Base-by-base conservation (phyloP, 2,113 vertebrate species). In the Machaerirhynchus nigripectus region DNA sequence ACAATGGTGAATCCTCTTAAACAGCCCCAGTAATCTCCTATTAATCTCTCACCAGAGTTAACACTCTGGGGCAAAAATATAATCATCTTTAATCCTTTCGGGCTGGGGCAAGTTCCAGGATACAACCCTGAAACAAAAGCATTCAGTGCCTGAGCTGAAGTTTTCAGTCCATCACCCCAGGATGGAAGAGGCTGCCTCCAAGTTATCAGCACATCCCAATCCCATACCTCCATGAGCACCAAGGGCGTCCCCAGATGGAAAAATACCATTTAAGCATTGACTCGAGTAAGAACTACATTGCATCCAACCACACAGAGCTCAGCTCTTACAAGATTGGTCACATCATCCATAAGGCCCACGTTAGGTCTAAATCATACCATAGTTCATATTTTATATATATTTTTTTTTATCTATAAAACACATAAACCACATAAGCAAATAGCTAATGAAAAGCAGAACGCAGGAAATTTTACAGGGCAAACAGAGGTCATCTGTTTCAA, bases 1-100 rank as follows among this genome's bases (percentile, higher is more conserved):
- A 83, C 49, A 85, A n/a, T 1, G 18, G 15, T 26, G 74, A 96
- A 93, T 93, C 86, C 89, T 95, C 95, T 96, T 79, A 86, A 88
- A 90, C n/a, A 78, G 68, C 81, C 74, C 63, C 55, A 88, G 37
- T 75, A 96, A 95, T 79, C 86, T 84, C 40, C 35, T 56, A 31
- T 33, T 95, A 73, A 95, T 93, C 92, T 91, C 87, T 67, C 67
- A 91, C 9, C 44, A 88, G 35, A 85, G 42, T 63, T 83, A 84
- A 82, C 61, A 60, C 60, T 60, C 56, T 39, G 60, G 56, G 52
- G 11, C 68, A 88, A 84, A 69, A 67, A 57, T 7, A 70, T 12
- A 71, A 79, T 57, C 3, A 80, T 28, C 60, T 92, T 71, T 91
- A 90, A 95, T 91, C 70, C 70, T 86, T 83, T 24, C 30, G 64